Conservation (phyloP, 2,888 invertebrate species). For the Erannis defoliaria region DNA sequence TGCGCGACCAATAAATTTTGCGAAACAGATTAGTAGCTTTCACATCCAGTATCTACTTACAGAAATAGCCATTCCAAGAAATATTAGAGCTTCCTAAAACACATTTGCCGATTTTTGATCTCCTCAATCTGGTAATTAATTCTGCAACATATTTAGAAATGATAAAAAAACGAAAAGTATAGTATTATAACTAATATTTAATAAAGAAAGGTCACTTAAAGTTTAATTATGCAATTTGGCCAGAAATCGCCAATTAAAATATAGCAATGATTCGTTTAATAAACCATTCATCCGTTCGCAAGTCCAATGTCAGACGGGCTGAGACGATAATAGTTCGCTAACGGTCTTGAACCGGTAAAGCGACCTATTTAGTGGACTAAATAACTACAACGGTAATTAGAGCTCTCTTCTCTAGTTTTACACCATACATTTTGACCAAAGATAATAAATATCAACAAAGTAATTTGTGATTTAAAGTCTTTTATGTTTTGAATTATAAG, state of each 20-base stretch:
- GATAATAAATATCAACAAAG: too few species aligned
- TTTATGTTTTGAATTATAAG: too few species aligned
- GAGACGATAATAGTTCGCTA: conserved; percentile 59
- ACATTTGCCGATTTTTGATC: too few species aligned
- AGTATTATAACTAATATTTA: too few species aligned
- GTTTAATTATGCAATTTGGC: conserved; percentile 2
- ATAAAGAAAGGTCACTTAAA: background rate
- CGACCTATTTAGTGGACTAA: conserved; percentile 55
- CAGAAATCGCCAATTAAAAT: conserved; percentile 22
- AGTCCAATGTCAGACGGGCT: conserved; percentile 61
- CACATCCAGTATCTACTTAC: too few species aligned
- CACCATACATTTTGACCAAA: too few species aligned
- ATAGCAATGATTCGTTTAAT: conserved; percentile 9
- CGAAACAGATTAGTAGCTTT: too few species aligned
- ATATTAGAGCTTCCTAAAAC: too few species aligned
- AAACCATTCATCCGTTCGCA: conserved; percentile 35
- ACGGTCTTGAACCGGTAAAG: conserved; percentile 65
- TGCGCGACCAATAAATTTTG: too few species aligned
- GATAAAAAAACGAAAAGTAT: background rate
- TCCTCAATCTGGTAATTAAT: background rate
- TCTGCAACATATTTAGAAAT: background rate
- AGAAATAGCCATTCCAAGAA: too few species aligned
- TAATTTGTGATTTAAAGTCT: too few species aligned
- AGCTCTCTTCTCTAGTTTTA: conserved; percentile 16
- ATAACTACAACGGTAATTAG: conserved; percentile 40